phyloP scores from a whole-genome alignment of 2,797 vertebrate species.

The Pitangus sulphuratus region DNA sequence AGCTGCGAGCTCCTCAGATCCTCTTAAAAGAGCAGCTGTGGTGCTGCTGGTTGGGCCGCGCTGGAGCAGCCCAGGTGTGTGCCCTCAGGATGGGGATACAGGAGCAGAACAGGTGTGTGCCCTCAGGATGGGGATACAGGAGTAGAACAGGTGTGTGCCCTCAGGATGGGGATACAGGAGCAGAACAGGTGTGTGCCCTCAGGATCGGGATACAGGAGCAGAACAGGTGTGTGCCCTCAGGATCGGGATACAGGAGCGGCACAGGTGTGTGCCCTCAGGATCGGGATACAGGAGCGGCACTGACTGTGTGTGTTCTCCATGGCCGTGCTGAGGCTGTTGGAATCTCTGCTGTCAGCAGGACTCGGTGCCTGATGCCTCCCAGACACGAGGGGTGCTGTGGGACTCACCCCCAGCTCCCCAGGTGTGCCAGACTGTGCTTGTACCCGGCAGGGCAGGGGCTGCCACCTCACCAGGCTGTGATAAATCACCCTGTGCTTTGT shows the following conservation, averaged over 20 bases:
- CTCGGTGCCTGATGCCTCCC: background rate
- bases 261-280: too few relatives aligned
- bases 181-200: background rate
- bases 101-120: background rate
- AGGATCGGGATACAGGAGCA: too few relatives aligned
- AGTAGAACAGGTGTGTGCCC: too few relatives aligned
- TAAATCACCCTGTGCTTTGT: background rate
- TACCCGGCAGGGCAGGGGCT: rapidly evolving
- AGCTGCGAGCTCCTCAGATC: rapidly evolving
- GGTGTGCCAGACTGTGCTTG: rapidly evolving
- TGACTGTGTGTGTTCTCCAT: background rate
- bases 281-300: background rate
- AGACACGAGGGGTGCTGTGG: rapidly evolving
- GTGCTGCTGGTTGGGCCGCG: too few relatives aligned
- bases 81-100: background rate
- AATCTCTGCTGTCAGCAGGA: background rate
- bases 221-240: background rate
- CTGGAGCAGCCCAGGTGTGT: background rate
- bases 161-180: background rate
- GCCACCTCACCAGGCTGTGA: background rate
- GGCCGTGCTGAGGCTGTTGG: background rate
- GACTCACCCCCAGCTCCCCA: background rate
- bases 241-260: background rate
- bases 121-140: background rate
- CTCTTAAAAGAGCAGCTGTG: background rate